Conservation (phyloP, 1,140 invertebrate species). For the Aphis gossypii region DNA sequence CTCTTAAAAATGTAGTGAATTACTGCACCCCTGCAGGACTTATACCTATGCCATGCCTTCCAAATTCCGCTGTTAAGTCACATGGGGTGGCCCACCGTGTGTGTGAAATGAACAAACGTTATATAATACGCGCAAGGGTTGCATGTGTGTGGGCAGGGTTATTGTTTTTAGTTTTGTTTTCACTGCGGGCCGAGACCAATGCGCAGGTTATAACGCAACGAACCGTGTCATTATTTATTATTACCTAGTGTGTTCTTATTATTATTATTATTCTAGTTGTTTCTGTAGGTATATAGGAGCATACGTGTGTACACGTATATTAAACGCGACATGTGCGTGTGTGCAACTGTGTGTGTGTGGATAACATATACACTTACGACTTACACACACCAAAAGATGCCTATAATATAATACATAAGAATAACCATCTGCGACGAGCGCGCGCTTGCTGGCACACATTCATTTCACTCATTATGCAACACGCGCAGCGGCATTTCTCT, state of each 20-base stretch:
- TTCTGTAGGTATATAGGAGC: background rate
- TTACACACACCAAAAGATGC: background rate
- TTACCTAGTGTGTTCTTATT: slow-evolving; percentile 17
- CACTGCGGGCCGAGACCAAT: slow-evolving; percentile 18
- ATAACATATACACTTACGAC: background rate
- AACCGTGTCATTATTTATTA: slow-evolving; percentile 42
- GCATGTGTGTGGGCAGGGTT: background rate
- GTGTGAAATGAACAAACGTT: too few species aligned
- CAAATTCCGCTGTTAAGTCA: too few species aligned
- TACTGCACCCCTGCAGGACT: too few species aligned
- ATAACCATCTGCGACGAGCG: slow-evolving; percentile 29
- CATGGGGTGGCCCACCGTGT: background rate
- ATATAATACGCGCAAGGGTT: background rate
- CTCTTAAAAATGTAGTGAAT: too few species aligned
- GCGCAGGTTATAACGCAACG: slow-evolving; percentile 47
- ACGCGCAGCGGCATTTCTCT: slow-evolving; percentile 36
- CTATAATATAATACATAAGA: background rate
- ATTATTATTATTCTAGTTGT: background rate
- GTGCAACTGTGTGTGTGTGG: background rate
- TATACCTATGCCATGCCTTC: too few species aligned
- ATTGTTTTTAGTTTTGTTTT: background rate
- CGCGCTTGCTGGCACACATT: slow-evolving; percentile 39
- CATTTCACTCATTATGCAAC: slow-evolving; percentile 52
- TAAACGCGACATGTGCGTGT: slow-evolving; percentile 27
- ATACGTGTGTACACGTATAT: background rate